Evolutionary conservation across 2,113 vertebrate genomes (phyloP).

Genomic region (Daubentonia madagascariensis): DNA sequence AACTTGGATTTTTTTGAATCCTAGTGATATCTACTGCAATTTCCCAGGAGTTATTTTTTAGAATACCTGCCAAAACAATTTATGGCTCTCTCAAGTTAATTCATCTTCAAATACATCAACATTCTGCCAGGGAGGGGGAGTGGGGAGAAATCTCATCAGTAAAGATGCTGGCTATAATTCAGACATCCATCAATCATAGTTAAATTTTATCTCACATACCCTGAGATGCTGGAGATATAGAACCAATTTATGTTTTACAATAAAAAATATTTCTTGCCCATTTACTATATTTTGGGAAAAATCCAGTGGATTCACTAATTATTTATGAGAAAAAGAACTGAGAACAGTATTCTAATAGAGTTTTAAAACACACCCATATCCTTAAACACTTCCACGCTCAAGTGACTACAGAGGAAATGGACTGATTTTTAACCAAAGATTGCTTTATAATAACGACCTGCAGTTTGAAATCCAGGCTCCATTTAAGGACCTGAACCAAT

Average conservation of each 20-base stretch:
- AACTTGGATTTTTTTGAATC: conserved; percentile 4
- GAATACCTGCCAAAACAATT: conserved; percentile 61
- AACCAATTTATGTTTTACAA: conserved; percentile 64
- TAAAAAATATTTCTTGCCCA: conserved; percentile 49
- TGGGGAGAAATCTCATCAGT: conserved; percentile 49
- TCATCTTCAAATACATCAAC: conserved; percentile 55
- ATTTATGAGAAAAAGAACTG: conserved; percentile 54
- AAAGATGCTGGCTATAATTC: conserved; percentile 62
- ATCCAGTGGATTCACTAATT: conserved; percentile 56
- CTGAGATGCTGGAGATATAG: background rate
- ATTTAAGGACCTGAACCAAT: conserved; percentile 29
- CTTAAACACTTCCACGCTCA: background rate
- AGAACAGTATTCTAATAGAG: conserved; percentile 46
- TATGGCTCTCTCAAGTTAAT: conserved; percentile 50
- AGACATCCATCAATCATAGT: conserved; percentile 54
- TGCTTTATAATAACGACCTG: background rate
- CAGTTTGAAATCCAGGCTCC: conserved; percentile 26
- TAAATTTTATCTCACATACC: conserved; percentile 62
- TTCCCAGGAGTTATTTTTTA: conserved; percentile 53
- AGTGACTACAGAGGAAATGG: conserved; percentile 22
- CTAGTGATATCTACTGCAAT: background rate
- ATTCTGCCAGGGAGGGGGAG: background rate
- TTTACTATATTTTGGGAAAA: conserved; percentile 40
- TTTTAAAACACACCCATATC: conserved; percentile 55
- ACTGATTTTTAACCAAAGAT: conserved; percentile 41